Conservation (phyloP, 2,888 invertebrate genomes). For the Apotomis betuletana region DNA sequence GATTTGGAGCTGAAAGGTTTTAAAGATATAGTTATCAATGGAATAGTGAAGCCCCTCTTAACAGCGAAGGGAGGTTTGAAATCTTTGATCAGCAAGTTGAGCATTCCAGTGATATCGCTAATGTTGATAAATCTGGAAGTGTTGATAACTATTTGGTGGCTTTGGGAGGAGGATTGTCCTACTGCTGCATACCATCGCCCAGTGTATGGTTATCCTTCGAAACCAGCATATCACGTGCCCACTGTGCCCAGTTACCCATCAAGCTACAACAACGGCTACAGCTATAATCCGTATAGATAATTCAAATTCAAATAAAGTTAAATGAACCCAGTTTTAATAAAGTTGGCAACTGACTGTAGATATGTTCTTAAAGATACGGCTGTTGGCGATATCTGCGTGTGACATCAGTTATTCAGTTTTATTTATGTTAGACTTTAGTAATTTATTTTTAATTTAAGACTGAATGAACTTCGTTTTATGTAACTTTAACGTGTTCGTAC, state of each 20-base stretch:
- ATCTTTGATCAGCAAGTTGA: constrained; percentile 69
- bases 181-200: constrained; percentile 45
- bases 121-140: constrained; percentile 74
- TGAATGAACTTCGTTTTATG: constrained; percentile 37
- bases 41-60: constrained; percentile 69
- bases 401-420: constrained; percentile 5
- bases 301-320: constrained; percentile 37
- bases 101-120: constrained; percentile 72
- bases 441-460: constrained; percentile 31
- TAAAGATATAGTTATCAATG: constrained; percentile 68
- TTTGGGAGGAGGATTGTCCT: constrained; percentile 79
- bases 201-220: constrained; percentile 49
- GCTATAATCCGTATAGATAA: constrained; percentile 58
- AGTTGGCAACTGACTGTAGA: constrained; percentile 1
- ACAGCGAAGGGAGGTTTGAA: constrained; percentile 70
- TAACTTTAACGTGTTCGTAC: constrained; percentile 8
- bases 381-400: constrained; percentile 5
- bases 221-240: constrained; percentile 44
- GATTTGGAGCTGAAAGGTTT: constrained; percentile 64
- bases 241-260: background rate
- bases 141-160: constrained; percentile 75
- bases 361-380: background rate
- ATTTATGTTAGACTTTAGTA: constrained; percentile 6
- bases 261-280: constrained; percentile 42
- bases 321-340: constrained; percentile 53